A percentile compares a stretch with the other conserved stretches of the same genome.
phyloP scores from a whole-genome alignment of 2,113 vertebrate genomes.

The Sylvietta virens region DNA sequence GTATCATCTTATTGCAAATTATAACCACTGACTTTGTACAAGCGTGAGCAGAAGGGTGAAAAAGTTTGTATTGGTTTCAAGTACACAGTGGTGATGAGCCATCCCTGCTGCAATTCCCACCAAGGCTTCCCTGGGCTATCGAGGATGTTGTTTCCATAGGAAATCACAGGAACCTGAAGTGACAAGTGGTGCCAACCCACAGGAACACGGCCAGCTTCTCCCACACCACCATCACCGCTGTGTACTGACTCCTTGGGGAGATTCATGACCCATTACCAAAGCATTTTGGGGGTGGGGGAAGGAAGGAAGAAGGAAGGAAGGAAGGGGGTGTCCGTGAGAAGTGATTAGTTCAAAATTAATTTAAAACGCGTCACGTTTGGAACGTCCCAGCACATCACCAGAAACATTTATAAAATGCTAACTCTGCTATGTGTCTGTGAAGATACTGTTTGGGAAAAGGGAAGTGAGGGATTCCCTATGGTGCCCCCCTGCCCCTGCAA shows the following conservation, averaged over 20 bases:
- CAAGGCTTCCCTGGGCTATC: not conserved
- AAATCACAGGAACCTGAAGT: constrained; percentile 72
- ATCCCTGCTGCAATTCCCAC: not conserved
- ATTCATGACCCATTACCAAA: not conserved
- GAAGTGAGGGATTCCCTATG: not conserved
- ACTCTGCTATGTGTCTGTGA: not conserved
- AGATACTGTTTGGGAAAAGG: not conserved
- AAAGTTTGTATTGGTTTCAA: constrained; percentile 60
- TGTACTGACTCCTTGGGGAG: not conserved
- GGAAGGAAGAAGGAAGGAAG: not conserved
- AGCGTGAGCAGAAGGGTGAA: constrained; percentile 42
- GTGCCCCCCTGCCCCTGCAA: not conserved
- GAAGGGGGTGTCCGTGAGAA: not conserved
- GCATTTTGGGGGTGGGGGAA: not conserved
- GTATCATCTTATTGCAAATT: constrained; percentile 46
- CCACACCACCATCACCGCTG: constrained; percentile 20
- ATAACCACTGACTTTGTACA: constrained; percentile 53
- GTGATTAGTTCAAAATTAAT: not conserved
- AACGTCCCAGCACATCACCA: constrained; percentile 40
- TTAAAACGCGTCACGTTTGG: constrained; percentile 49
- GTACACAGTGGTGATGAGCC: constrained; percentile 44
- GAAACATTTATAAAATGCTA: constrained; percentile 44
- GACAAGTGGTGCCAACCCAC: constrained; percentile 35
- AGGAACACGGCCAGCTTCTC: not conserved
- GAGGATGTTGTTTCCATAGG: constrained; percentile 75